Percentiles rank a stretch among this genome's conserved stretches.
Evolutionary conservation across 2,113 vertebrate species (phyloP).

Genomic region (Datnioides undecimradiatus): DNA sequence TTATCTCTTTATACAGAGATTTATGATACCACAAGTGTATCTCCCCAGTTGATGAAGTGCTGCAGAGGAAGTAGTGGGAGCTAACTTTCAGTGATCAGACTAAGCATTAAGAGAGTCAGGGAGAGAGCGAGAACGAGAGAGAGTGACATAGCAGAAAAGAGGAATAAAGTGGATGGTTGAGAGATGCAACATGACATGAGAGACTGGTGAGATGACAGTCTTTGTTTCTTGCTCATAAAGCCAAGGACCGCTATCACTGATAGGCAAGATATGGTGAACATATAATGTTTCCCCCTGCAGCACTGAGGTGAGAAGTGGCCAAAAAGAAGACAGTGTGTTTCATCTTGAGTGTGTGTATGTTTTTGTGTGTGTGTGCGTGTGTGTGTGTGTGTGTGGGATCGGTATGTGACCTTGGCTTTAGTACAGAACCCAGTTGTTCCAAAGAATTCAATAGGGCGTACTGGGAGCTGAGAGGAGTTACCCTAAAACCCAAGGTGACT

Average conservation of each 20-base stretch:
- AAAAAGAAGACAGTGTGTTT: slow-evolving; percentile 40
- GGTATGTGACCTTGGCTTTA: slow-evolving; percentile 75
- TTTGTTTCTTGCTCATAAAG: slow-evolving; percentile 27
- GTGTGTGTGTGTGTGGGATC: slow-evolving; percentile 40
- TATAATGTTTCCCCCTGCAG: slow-evolving; percentile 43
- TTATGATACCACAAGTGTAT: slow-evolving; percentile 52
- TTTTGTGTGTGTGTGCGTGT: slow-evolving; percentile 10
- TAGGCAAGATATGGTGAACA: slow-evolving; percentile 30
- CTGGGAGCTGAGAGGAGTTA: slow-evolving; percentile 50
- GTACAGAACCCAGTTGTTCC: slow-evolving; percentile 67
- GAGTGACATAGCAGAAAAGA: too few species aligned
- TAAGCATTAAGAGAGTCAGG: not conserved
- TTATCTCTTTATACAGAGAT: slow-evolving; percentile 63
- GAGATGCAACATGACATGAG: slow-evolving; percentile 3
- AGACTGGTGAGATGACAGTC: slow-evolving; percentile 9
- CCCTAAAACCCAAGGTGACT: slow-evolving; percentile 67
- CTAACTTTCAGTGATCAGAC: slow-evolving; percentile 1
- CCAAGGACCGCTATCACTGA: too few species aligned
- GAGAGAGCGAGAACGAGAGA: not conserved
- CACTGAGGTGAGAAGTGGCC: slow-evolving; percentile 36
- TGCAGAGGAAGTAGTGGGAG: slow-evolving; percentile 34
- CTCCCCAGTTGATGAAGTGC: slow-evolving; percentile 8
- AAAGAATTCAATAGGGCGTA: slow-evolving; percentile 56
- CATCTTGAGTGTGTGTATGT: not conserved
- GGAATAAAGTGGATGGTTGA: not conserved